Conservation (phyloP, 2,888 invertebrate genomes). For the Ephialtes manifestator region DNA sequence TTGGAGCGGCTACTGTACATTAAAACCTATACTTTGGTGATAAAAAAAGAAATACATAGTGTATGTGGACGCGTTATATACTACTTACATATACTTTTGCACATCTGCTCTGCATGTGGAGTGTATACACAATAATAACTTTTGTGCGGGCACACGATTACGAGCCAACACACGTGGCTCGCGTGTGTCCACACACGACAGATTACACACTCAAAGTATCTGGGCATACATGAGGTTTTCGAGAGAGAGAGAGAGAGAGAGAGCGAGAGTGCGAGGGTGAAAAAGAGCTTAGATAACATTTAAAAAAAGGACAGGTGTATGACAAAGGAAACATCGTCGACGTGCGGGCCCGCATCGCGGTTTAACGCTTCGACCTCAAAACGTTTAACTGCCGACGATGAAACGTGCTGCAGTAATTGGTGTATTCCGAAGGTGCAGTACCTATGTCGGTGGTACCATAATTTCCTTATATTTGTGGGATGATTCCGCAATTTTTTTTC, state of each 20-base stretch:
- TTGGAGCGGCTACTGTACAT: not conserved
- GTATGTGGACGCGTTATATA: not conserved
- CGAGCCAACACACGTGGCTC: slow-evolving; percentile 19
- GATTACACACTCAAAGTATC: slow-evolving; percentile 52
- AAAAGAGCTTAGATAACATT: slow-evolving; percentile 27
- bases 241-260: not conserved
- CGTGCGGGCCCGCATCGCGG: slow-evolving; percentile 60
- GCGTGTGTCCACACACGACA: slow-evolving; percentile 42
- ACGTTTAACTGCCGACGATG: slow-evolving; percentile 38
- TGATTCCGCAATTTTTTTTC: not conserved
- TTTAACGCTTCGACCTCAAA: slow-evolving; percentile 63
- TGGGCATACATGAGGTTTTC: slow-evolving; percentile 49
- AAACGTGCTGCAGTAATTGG: slow-evolving; percentile 7
- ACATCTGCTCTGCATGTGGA: slow-evolving; percentile 16
- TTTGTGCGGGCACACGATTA: slow-evolving; percentile 37
- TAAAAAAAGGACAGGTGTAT: slow-evolving; percentile 54
- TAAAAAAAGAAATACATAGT: not conserved
- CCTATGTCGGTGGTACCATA: not conserved
- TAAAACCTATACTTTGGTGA: not conserved
- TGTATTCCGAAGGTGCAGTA: not conserved
- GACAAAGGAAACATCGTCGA: slow-evolving; percentile 59
- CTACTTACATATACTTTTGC: not conserved
- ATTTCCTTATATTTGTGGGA: not conserved
- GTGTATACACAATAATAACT: slow-evolving; percentile 7
- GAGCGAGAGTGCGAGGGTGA: slow-evolving; percentile 11